Base-by-base conservation (phyloP, 2,113 vertebrate genomes). In the Pitta sordida region DNA sequence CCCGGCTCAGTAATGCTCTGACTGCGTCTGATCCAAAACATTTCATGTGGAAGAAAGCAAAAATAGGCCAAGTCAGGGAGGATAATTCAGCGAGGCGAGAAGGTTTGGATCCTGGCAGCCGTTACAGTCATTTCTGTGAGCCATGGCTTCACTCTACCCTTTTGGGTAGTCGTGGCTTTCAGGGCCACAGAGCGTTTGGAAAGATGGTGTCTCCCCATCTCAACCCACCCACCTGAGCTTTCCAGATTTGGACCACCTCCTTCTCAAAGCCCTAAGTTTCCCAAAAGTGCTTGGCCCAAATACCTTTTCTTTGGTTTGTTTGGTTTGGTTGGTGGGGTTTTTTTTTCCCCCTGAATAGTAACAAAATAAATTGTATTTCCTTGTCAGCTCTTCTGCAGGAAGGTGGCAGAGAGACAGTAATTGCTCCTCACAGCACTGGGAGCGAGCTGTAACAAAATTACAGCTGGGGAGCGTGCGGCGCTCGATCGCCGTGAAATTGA, bases 11-110 rank as follows among this genome's bases (percentile, higher is more conserved):
- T 90, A 90, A 81, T 91, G 80, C 80, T 86, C 83, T 71, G 79
- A 13, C 71, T 86, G 91, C 0, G 0, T 86, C 86, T 55, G 79
- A 93, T 91, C 82, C 80, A 32, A 75, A 93, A 27, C 65, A 56
- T 91, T 86, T 86, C 92, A 91, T 76, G 88, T 12, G 24, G 92
- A 96, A 94, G 92, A 95, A 95, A 91, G 92, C 64, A 89, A 94
- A 96, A 96, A 88, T 86, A 95, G 92, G 95, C 88, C 95, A 96
- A 96, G 95, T 93, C 80, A 44, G 88, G 68, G 82, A 94, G 93
- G 75, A 91, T 93, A 71, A 95, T 71, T 93, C 86, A 86, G 65
- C 86, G 23, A 51, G 65, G 30, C 17, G 18, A 67, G 62, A 41
- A 55, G 76, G 63, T 90, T 55, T 74, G 80, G 88, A 37, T 78